These are phyloP conservation scores for Drosophila dives DNA, from an alignment of 2,888 invertebrate species.

Conservation along the genomic window DNA sequence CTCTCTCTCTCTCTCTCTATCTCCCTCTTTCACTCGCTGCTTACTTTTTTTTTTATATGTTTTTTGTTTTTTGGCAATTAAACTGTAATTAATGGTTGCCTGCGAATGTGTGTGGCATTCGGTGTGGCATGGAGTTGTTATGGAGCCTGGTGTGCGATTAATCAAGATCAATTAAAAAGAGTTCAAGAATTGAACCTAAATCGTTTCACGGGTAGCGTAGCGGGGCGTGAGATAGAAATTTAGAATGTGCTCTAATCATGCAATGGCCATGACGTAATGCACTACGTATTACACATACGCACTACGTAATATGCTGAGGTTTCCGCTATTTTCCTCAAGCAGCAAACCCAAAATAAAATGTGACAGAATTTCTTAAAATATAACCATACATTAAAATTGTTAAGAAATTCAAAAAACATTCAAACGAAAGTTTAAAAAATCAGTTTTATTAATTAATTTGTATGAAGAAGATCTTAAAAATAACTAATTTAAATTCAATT, in stretches of 20 bases:
- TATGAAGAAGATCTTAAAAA: not conserved
- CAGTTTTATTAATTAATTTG: not conserved
- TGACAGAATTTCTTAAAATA: not conserved
- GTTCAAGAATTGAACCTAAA: slow-evolving; percentile 75
- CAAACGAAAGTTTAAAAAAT: not conserved
- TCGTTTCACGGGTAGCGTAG: slow-evolving; percentile 54
- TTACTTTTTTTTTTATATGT: slow-evolving; percentile 37
- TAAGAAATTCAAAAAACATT: not conserved
- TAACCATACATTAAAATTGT: not conserved
- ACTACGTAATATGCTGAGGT: slow-evolving; percentile 15
- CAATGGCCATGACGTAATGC: slow-evolving; percentile 39
- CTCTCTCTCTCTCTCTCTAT: not conserved
- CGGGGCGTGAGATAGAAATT: slow-evolving; percentile 64
- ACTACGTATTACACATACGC: slow-evolving; percentile 10
- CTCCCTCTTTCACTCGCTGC: slow-evolving; percentile 9
- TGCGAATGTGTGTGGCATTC: slow-evolving; percentile 51
- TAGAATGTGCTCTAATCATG: slow-evolving; percentile 51
- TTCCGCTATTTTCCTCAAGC: not conserved
- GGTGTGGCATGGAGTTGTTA: slow-evolving; percentile 40
- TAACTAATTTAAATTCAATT: not conserved
- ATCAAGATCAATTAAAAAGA: slow-evolving; percentile 79
- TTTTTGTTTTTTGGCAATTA: slow-evolving; percentile 62
- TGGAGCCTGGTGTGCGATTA: slow-evolving; percentile 70
- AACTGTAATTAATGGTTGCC: slow-evolving; percentile 71
- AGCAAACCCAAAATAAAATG: not conserved